Base-by-base conservation (phyloP, 92 coral and sea anemone genomes). In the Plumapathes pennacea region DNA sequence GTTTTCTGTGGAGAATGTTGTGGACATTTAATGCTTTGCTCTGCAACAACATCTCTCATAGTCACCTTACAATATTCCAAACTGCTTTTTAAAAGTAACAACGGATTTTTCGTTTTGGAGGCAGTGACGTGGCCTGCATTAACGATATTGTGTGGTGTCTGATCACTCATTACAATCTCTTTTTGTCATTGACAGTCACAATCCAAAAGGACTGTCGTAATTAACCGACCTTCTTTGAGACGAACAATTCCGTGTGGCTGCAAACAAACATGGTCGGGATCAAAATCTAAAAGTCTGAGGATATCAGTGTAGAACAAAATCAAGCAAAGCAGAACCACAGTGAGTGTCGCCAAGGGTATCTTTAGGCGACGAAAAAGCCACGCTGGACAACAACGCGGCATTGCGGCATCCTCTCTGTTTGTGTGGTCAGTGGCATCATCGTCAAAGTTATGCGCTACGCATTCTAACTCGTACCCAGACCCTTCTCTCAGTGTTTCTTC, bases 171-270 rank as follows among this genome's bases (percentile, higher is more conserved):
- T n/a, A n/a, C n/a, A n/a, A n/a, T n/a, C n/a, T n/a, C n/a, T n/a
- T n/a, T n/a, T n/a, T n/a, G n/a, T n/a, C n/a, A n/a, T n/a, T n/a
- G n/a, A n/a, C n/a, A n/a, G n/a, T n/a, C n/a, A n/a, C n/a, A n/a
- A n/a, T n/a, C n/a, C n/a, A n/a, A n/a, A n/a, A n/a, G n/a, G n/a
- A n/a, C n/a, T n/a, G n/a, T n/a, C n/a, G n/a, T n/a, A n/a, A n/a
- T n/a, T n/a, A n/a, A n/a, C n/a, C n/a, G n/a, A 70, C 77, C 68
- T 58, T 70, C 68, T 0, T 50, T 63, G 30, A 62, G 31, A 14
- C 79, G 79, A 24, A 72, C 36, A 13, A 72, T 72, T 18, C 69
- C 71, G 25, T 72, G 79, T 4, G 79, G 42, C 18, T 45, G 48
- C 17, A 72, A 50, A 24, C 79, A 72, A 13, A 72, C 69, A 27